Evolutionary conservation across 2,113 vertebrate species (phyloP), one percentile per base, ranked within the genome.

Genomic region (Dasypus novemcinctus): DNA sequence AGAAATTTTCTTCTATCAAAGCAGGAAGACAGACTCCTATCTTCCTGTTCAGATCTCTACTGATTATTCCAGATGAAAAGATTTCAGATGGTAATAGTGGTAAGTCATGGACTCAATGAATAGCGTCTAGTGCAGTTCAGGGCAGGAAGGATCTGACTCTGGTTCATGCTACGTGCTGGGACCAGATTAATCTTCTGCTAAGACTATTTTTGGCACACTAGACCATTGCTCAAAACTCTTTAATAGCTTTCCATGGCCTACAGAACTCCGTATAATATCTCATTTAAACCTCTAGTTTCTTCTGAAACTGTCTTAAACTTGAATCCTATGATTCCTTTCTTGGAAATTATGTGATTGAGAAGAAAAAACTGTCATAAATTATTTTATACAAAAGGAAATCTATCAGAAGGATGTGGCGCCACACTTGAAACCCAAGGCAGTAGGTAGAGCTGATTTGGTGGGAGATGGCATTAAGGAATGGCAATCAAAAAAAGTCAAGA

Each of bases 51-150:
- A 92, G 80, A 87, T 92, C 43, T 75, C 75, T 52, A 86, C 64
- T 94, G 86, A 92, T 86, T 64, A 63, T 64, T 90, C 23, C n/a
- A 75, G 75, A 71, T 83, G 75, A 96, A 94, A 54, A 96, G 94
- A 75, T 59, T 83, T 33, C 59, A 31, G 25, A 59, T 57, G 59
- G 49, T 69, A 78, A 14, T 64, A 75, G 18, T 46, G 61, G 59
- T 66, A 92, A 96, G 59, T 71, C 79, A 80, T 38, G 38, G 33
- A 63, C 20, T 95, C 90, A 41, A 87, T 18, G 79, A 95, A 87
- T 29, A 71, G 59, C 15, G 36, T 18, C 59, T 23, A 43, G 52
- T 41, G 20, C 27, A 23, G 29, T 41, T 33, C 23, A 76, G 59
- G 36, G 15, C 57, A 61, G 43, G 52, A 75, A 86, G 15, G 25